Evolutionary conservation across 1,140 invertebrate species (phyloP).

Genomic region (Neuroterus valhalla): DNA sequence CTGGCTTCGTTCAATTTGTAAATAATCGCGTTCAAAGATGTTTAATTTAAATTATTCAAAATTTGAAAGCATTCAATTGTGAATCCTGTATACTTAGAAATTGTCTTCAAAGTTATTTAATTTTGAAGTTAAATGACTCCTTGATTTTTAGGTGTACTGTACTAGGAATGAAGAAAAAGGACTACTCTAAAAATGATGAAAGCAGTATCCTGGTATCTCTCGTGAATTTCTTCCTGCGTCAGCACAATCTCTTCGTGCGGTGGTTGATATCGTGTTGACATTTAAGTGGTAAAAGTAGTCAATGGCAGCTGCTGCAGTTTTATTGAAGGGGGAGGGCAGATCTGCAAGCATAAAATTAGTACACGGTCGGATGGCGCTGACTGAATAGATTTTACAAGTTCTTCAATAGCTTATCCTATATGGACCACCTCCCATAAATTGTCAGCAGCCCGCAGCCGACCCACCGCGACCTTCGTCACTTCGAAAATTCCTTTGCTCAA

Average conservation of each 20-base stretch:
- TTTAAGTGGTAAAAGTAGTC: slow-evolving; percentile 53
- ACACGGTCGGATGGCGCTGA: not conserved
- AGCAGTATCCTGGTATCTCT: slow-evolving; percentile 68
- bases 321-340: not conserved
- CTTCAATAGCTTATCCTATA: too few species aligned
- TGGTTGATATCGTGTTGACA: slow-evolving; percentile 64
- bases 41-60: too few species aligned
- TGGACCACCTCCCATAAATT: too few species aligned
- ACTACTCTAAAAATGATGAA: slow-evolving; percentile 67
- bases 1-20: too few species aligned
- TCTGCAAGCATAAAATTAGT: not conserved
- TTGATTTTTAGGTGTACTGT: not conserved
- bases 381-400: too few species aligned
- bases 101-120: too few species aligned
- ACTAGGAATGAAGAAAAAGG: not conserved
- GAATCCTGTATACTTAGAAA: too few species aligned
- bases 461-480: too few species aligned
- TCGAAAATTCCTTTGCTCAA: not conserved
- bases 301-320: not conserved
- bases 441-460: too few species aligned
- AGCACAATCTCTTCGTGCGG: slow-evolving; percentile 54
- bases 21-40: too few species aligned
- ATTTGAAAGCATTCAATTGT: too few species aligned
- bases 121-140: too few species aligned
- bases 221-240: slow-evolving; percentile 61